Evolutionary conservation across 2,797 vertebrate genomes (phyloP), one percentile per base, ranked within the genome.

Genomic region (Arrhamphus sclerolepis): DNA sequence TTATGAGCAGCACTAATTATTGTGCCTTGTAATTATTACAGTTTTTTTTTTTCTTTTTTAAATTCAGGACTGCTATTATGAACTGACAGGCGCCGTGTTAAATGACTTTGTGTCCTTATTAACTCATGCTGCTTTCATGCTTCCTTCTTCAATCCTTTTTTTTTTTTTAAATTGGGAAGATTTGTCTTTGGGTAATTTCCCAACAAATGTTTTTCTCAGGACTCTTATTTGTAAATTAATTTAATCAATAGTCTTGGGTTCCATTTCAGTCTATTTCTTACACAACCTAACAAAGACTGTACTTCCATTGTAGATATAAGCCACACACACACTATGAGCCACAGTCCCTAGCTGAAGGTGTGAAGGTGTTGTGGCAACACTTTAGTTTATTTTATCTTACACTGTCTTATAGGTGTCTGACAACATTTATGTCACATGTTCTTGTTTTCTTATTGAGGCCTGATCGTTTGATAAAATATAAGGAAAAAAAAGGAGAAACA

Each of bases 61-160:
- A 34, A 52, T 41, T 13, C 26, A 50, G 50, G 29, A 39, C 2
- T 14, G 14, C 19, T 7, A 58, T 46, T 56, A 51, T 66, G 54
- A 66, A 48, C 28, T 43, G 44, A 55, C 18, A 58, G 31, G 26
- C 64, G 19, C 28, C 22, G 20, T 31, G 31, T 54, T 49, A 52
- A 49, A 52, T 61, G 16, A 68, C 50, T 40, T 49, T 49, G 39
- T 52, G 64, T 59, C 46, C 50, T 40, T 63, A 22, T 42, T 60
- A 67, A 60, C 44, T 63, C 49, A 28, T 18, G 20, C 26, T 41
- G 28, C 41, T 34, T 26, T 67, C 55, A 49, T 46, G 28, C n/a
- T 59, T 34, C 9, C 10, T 34, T 10, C 10, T 34, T 10, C 10
- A 3, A 10, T 11, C 13, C 10, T 9, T 34, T 34, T 13, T 34